Evolutionary conservation across 2,113 vertebrate species (phyloP), one percentile per base, ranked within the genome.

Genomic region (Brachypodius melanocephalos): DNA sequence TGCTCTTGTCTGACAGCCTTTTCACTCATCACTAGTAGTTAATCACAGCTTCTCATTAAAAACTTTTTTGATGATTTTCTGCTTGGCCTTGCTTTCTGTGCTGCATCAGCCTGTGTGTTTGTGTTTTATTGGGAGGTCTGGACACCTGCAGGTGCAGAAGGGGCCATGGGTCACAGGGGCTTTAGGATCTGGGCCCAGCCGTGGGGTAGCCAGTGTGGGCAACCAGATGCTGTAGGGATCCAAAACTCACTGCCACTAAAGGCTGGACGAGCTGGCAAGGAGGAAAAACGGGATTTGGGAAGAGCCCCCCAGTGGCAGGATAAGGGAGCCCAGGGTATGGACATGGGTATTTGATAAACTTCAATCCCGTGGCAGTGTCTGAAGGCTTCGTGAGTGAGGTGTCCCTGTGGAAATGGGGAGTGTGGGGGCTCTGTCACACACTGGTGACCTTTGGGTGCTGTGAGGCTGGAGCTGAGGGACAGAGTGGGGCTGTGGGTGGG

Each of bases 391-490:
- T 55, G 15, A 8, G 5, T 0, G 1, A 12, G 18, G 29, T 59
- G 38, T 31, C 46, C 54, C 26, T 31, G 62, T 61, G 71, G 46
- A 65, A 24, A 14, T 26, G 57, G 26, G 14, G 63, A 20, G 29
- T 1, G 29, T 1, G 1, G 38, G 10, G 5, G 2, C 13, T 15
- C 31, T 2, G 1, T 36, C 5, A 3, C 4, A 2, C 0, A 0
- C 29, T 55, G 20, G 26, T 29, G 73, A n/a, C 10, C 58, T 34
- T 34, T 5, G 0, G 9, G 26, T 34, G 26, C 38, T 17, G 29
- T 36, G 31, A 0, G 8, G 10, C 34, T 49, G 49, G 51, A 52
- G 55, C 15, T 4, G 14, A 54, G 83, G 19, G 49, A 21, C 24
- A 13, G 28, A 54, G 1, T 38, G 57, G 29, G 63, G 20, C 68